Evolutionary conservation across 2,113 vertebrate species (phyloP), one percentile per base, ranked within the genome.

Genomic region (Elgaria multicarinata): DNA sequence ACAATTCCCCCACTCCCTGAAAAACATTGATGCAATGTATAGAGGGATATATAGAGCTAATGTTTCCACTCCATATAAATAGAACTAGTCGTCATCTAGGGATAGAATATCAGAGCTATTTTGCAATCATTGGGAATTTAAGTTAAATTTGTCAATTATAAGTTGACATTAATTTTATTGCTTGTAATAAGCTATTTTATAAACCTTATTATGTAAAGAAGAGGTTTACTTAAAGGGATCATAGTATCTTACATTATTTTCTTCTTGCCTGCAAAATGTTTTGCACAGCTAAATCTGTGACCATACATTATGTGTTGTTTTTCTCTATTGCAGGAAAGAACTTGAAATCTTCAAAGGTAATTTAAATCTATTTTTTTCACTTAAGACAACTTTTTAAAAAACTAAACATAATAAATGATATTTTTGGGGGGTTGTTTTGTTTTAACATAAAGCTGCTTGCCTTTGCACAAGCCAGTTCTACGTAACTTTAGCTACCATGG

Each of bases 341-440:
- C 95, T 99, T 87, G 98, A 99, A 94, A 94, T 92, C 71, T 97
- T 99, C 90, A 98, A 99, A 98, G 99, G 99, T 99, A 97, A 98
- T 93, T 91, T 87, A 28, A 90, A 0, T 90, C 87, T 58, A 80
- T 93, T 95, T 92, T 22, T 82, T 22, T 89, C 80, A 77, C 36
- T 92, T 90, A 92, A 91, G 91, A 10, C 85, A 91, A 1, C 36
- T 39, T 69, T 39, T 69, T 50, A 24, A 39, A 33, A 7, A 24
- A 24, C 64, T 5, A 42, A 67, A 14, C 33, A 36, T 33, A 75
- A 67, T 75, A 33, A 58, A 58, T 69, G 44, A 36, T 22, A 64
- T 87, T 86, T 7, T 18, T 77, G n/a, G n/a, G n/a, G n/a, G n/a
- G 26, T 13, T 31, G 1, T 91, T 90, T 87, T 46, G 66, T 72